phyloP scores from a whole-genome alignment of 2,888 invertebrate species.

The Nymphalis c-album region DNA sequence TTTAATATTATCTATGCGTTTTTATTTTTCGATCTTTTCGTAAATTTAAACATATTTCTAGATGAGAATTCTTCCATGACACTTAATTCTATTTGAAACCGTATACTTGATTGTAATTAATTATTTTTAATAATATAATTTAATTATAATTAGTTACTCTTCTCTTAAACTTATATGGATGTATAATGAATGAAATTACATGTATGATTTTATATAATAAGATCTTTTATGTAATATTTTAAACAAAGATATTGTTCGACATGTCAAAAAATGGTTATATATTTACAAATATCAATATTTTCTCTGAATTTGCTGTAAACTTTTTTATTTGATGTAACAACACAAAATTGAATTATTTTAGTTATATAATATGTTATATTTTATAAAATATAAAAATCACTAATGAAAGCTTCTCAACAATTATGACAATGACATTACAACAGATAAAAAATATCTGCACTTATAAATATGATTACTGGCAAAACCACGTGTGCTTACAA shows the following conservation, averaged over 20 bases:
- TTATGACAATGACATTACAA: background rate
- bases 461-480: too few relatives aligned
- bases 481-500: too few relatives aligned
- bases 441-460: background rate
- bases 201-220: too few relatives aligned
- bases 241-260: too few relatives aligned
- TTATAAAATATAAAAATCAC: background rate
- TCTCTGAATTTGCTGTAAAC: too few relatives aligned
- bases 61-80: conserved; percentile 7
- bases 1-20: background rate
- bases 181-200: background rate
- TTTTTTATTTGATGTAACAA: too few relatives aligned
- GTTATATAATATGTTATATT: background rate
- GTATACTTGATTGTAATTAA: background rate
- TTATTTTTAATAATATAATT: background rate
- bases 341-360: too few relatives aligned
- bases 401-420: background rate
- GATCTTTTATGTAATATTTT: too few relatives aligned
- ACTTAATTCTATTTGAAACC: background rate
- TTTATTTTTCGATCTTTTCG: too few relatives aligned
- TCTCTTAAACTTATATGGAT: background rate
- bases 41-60: background rate
- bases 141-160: background rate
- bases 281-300: too few relatives aligned
- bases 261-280: too few relatives aligned